Conservation (phyloP, 2,888 invertebrate species). For the Sialis lutaria region DNA sequence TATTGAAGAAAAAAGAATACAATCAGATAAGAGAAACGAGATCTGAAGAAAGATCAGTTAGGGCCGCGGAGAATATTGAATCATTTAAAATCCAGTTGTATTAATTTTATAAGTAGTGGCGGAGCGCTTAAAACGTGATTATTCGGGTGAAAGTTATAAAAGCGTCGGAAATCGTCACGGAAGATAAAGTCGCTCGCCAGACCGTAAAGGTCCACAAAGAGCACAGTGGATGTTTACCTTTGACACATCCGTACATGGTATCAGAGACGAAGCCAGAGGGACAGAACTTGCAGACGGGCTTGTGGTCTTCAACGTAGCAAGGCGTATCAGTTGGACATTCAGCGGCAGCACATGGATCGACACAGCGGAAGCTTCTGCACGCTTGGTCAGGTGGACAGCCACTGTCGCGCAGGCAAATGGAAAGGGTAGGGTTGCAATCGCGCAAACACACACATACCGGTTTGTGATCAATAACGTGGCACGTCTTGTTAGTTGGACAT, state of each 20-base stretch:
- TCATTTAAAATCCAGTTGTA: background rate
- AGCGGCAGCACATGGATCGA: constrained; percentile 75
- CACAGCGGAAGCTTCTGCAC: constrained; percentile 76
- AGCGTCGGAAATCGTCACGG: background rate
- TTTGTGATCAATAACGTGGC: constrained; percentile 75
- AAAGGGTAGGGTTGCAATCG: constrained; percentile 70
- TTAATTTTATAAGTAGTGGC: background rate
- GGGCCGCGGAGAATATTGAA: background rate
- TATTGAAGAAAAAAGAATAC: background rate
- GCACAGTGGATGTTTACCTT: constrained; percentile 54
- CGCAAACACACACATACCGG: constrained; percentile 74
- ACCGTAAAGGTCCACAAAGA: background rate
- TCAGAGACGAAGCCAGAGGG: constrained; percentile 84
- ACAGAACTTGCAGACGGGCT: constrained; percentile 91
- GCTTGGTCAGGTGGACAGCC: constrained; percentile 75
- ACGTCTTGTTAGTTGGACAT: constrained; percentile 69
- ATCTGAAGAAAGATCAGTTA: background rate
- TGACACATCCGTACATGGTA: constrained; percentile 84
- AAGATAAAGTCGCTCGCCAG: background rate
- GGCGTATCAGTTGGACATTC: constrained; percentile 73
- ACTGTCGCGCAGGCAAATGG: constrained; percentile 76
- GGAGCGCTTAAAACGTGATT: background rate
- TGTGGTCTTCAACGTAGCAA: constrained; percentile 88
- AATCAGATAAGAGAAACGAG: too few species aligned
- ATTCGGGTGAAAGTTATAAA: background rate